phyloP scores from a whole-genome alignment of 2,888 invertebrate species.

The Cotesia congregata region DNA sequence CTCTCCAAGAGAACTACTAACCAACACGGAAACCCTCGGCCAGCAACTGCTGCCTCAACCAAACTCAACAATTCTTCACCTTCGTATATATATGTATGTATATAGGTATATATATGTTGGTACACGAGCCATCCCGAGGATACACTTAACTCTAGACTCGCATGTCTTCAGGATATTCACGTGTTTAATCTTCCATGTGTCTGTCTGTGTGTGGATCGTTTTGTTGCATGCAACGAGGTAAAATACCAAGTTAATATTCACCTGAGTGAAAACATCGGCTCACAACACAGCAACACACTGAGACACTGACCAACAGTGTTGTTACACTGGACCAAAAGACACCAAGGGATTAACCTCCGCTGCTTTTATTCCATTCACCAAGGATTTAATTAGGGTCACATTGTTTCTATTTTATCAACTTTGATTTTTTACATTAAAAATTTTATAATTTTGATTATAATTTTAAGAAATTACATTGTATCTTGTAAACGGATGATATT shows the following conservation, averaged over 20 bases:
- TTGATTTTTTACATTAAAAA: too few relatives aligned
- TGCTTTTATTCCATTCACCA: not conserved
- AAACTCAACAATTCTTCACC: not conserved
- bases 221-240: constrained; percentile 41
- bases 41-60: constrained; percentile 29
- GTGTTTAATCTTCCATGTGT: not conserved
- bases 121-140: not conserved
- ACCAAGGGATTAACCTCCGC: constrained; percentile 7
- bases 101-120: not conserved
- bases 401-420: too few relatives aligned
- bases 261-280: constrained; percentile 58
- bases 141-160: not conserved
- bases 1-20: constrained; percentile 71
- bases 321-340: constrained; percentile 17
- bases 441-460: too few relatives aligned
- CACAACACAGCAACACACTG: constrained; percentile 55
- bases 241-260: constrained; percentile 45
- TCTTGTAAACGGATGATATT: too few relatives aligned
- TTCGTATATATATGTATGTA: not conserved
- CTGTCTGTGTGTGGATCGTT: constrained; percentile 36
- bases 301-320: constrained; percentile 59
- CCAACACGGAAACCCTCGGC: constrained; percentile 63
- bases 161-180: not conserved
- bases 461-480: too few relatives aligned
- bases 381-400: too few relatives aligned